Conservation (phyloP, 2,797 vertebrate genomes). For the Gallinago nigripennis region DNA sequence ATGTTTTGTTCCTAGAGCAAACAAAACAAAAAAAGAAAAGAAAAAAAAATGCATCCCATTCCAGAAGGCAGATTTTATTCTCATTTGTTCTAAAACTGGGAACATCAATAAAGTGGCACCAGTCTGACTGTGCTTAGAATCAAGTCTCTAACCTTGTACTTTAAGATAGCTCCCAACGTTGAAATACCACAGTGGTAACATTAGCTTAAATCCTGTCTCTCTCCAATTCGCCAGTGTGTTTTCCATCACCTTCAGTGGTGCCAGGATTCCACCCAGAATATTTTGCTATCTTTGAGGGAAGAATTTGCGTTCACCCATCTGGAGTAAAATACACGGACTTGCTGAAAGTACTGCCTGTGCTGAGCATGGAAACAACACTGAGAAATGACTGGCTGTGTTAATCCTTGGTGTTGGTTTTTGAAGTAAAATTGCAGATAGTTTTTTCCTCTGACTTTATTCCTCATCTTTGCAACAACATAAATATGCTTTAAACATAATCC, state of each 20-base stretch:
- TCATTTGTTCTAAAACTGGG: neutral
- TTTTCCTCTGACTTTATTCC: neutral
- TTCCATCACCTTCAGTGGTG: neutral
- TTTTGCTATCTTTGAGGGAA: conserved; percentile 5
- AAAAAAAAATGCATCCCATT: neutral
- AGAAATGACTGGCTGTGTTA: neutral
- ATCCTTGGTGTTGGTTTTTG: neutral
- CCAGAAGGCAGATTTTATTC: conserved; percentile 28
- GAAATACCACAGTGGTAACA: neutral
- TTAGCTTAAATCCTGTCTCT: neutral
- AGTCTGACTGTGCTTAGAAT: neutral
- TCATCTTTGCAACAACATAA: neutral
- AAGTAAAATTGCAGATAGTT: neutral
- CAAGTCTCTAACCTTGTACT: neutral
- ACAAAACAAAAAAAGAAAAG: neutral
- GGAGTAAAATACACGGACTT: neutral
- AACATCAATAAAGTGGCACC: conserved; percentile 34
- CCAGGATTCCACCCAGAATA: conserved; percentile 1
- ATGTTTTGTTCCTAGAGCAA: neutral
- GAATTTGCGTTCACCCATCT: neutral
- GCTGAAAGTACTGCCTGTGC: neutral
- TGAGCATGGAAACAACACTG: neutral
- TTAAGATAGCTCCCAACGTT: neutral
- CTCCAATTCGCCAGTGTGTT: neutral
- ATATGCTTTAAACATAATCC: neutral